Evolutionary conservation across 2,113 vertebrate species (phyloP).

Genomic region (Anarhynchus alexandrinus): DNA sequence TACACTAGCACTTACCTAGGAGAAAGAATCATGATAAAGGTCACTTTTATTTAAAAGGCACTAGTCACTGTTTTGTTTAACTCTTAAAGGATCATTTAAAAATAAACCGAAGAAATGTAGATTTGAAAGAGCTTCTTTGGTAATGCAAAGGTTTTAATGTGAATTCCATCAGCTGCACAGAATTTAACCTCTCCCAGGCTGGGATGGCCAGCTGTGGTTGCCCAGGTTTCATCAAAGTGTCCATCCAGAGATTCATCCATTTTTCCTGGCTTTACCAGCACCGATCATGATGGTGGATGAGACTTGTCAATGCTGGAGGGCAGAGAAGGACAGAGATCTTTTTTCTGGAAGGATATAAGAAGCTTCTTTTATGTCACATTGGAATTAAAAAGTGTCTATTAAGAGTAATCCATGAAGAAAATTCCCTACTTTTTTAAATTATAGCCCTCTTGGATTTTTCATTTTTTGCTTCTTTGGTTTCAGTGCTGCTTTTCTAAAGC

Average conservation of each 20-base stretch:
- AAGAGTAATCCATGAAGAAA: not conserved
- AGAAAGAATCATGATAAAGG: not conserved
- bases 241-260: fast-evolving
- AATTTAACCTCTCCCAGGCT: not conserved
- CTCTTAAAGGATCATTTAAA: not conserved
- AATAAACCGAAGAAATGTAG: not conserved
- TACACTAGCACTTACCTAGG: not conserved
- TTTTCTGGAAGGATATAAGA: not conserved
- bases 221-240: not conserved
- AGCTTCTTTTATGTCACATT: not conserved
- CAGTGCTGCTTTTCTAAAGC: not conserved
- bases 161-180: not conserved
- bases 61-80: not conserved
- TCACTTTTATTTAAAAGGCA: not conserved
- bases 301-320: not conserved
- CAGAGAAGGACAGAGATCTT: not conserved
- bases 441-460: not conserved
- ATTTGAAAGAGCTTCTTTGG: not conserved
- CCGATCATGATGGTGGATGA: fast-evolving
- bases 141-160: not conserved
- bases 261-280: not conserved
- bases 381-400: not conserved
- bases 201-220: not conserved
- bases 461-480: not conserved
- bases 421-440: not conserved